Evolutionary conservation across 35 echinoderm and acorn worm species (phyloP), one percentile per base, ranked within the genome.

Genomic region (Diadema setosum): DNA sequence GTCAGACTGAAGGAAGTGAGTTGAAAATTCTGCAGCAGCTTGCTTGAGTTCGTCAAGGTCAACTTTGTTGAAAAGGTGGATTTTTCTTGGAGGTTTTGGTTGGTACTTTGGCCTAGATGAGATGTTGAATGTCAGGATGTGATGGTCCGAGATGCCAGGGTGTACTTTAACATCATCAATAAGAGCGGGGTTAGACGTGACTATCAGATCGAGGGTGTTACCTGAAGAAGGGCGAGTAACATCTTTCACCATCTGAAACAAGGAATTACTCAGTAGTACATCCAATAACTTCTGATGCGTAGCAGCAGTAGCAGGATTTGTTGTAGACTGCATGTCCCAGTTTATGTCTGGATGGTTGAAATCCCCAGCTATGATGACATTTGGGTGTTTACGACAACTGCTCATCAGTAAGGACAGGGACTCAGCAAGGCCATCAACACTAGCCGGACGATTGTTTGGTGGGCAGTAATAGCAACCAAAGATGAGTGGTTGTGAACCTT

Each of bases 281-380:
- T 82, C 42, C 2, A 90, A 15, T 27, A 90, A 45, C 15, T 45
- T 65, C 8, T 82, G 14, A 61, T 83, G 87, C 6, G 30, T 23
- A 34, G 45, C 21, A 14, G 24, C 16, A 30, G 87, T 83, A 3
- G 5, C 11, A 26, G 76, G 60, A 32, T 41, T 83, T 60, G 75
- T 90, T 6, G 75, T n/a, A n/a, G 14, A 9, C 33, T 46, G 37
- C 8, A n/a, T n/a, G 35, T 45, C 35, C 87, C 87, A 90, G 25
- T 75, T 14, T 45, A 84, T 83, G 61, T 90, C 88, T 32, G 88
- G 88, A 35, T 81, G 56, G 8, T 90, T 84, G 44, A 81, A 83
- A 52, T 84, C 58, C 12, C 60, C 60, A 29, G 42, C 80, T 14
- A 90, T 45, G 18, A 90, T 48, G 40, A 84, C 58, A 44, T 90